Evolutionary conservation across 2,888 invertebrate species (phyloP), one percentile per base, ranked within the genome.

Genomic region (Dione juno): DNA sequence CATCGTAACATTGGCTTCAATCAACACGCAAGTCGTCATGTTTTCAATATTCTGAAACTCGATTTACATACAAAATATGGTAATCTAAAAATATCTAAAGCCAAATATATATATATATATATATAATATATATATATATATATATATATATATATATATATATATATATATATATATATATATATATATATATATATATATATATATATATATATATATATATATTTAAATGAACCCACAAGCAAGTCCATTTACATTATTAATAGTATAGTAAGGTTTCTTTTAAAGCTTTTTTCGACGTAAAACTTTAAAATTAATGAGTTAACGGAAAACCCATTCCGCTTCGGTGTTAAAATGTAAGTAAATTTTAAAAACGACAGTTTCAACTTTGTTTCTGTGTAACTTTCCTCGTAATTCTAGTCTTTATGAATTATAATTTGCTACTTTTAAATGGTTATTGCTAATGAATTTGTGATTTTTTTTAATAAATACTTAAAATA

Each of bases 301-400:
- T 52, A 57, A 65, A 74, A 70, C 69, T 74, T 71, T 67, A 41
- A 68, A 71, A 69, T 67, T 71, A 74, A 71, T 63, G 67, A 69
- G 64, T 69, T 41, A 61, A 66, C 66, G 53, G 71, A 67, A 69
- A 67, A 64, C 40, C 64, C 64, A 64, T 64, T 67, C 50, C 67
- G 57, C 67, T 50, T 21, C 45, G 58, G 69, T 59, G 71, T 69
- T 69, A 71, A 73, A 71, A 73, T 66, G 66, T 70, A 68, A 68
- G 67, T 73, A 66, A 69, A 52, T 35, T 63, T 68, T 64, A 54
- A 54, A 73, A 61, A 57, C 61, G 67, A 65, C 65, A 67, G 58
- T 65, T 70, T 61, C 35, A 67, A 68, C 67, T 68, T 70, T 61
- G 67, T 65, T 66, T 57, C 35, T 57, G 48, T 41, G 21, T 19